These are phyloP conservation scores for Lasioglossum leucozonium DNA, from an alignment of 2,888 invertebrate genomes.

Conservation along the genomic window DNA sequence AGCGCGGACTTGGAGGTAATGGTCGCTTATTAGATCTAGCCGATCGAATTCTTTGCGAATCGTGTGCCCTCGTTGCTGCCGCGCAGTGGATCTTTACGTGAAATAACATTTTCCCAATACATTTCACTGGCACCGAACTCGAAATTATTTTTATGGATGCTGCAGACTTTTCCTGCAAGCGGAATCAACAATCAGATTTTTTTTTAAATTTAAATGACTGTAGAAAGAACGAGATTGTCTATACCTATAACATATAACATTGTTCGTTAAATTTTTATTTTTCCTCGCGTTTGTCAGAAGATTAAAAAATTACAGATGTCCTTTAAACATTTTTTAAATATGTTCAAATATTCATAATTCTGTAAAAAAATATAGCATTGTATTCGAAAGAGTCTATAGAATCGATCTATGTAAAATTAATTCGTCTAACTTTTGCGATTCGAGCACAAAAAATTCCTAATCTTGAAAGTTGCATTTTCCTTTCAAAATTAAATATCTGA, in stretches of 20 bases:
- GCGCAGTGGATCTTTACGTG: background rate
- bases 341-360: background rate
- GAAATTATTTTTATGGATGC: too few relatives aligned
- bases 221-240: too few relatives aligned
- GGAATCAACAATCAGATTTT: too few relatives aligned
- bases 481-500: background rate
- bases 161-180: too few relatives aligned
- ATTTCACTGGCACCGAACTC: too few relatives aligned
- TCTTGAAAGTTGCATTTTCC: background rate
- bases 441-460: background rate
- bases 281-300: background rate
- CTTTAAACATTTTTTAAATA: background rate
- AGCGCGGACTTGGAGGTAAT: constrained; percentile 6
- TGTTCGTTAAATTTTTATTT: too few relatives aligned
- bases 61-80: background rate
- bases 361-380: background rate
- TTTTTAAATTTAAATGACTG: too few relatives aligned
- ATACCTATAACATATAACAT: background rate
- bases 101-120: background rate
- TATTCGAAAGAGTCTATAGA: background rate
- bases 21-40: constrained; percentile 13
- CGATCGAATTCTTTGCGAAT: constrained; percentile 6
- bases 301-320: background rate
- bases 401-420: background rate
- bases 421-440: background rate